Evolutionary conservation across 2,888 invertebrate species (phyloP), one percentile per base, ranked within the genome.

Genomic region (Seira ritae): DNA sequence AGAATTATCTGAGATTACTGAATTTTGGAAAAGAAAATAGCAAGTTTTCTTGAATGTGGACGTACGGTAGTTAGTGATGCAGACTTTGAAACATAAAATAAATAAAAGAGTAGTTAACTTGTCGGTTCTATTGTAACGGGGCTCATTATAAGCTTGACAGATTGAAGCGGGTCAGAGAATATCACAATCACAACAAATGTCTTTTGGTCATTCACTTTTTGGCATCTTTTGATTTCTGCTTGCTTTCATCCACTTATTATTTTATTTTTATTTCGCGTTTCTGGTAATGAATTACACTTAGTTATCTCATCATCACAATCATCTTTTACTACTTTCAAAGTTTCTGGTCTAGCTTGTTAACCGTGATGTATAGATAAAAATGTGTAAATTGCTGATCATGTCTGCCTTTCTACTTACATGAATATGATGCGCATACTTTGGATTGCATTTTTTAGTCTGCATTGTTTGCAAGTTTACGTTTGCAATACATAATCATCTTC

Each of bases 1-100:
- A 66, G 66, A 20, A 66, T 66, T 66, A 66, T 22, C 20, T 22
- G 66, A 20, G 66, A 22, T 66, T 66, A 22, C 19, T 19, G 20
- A 20, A 22, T 22, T 66, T 66, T 66, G n/a, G n/a, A n/a, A n/a
- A n/a, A n/a, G 20, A 66, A 60, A 15, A 60, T n/a, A 42, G 42
- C 12, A 42, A 42, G 6, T 42, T 8, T 42, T 42, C 12, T 12
- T 8, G 42, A 42, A 42, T n/a, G n/a, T n/a, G n/a, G n/a, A n/a
- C n/a, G n/a, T n/a, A n/a, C n/a, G n/a, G n/a, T n/a, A n/a, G n/a
- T n/a, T n/a, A n/a, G n/a, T n/a, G n/a, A n/a, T n/a, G n/a, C n/a
- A n/a, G n/a, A n/a, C n/a, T n/a, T n/a, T n/a, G n/a, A n/a, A n/a
- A n/a, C n/a, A n/a, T n/a, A n/a, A n/a, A n/a, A n/a, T n/a, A n/a